Evolutionary conservation across 2,113 vertebrate genomes (phyloP).

Genomic region (Calidris pugnax): DNA sequence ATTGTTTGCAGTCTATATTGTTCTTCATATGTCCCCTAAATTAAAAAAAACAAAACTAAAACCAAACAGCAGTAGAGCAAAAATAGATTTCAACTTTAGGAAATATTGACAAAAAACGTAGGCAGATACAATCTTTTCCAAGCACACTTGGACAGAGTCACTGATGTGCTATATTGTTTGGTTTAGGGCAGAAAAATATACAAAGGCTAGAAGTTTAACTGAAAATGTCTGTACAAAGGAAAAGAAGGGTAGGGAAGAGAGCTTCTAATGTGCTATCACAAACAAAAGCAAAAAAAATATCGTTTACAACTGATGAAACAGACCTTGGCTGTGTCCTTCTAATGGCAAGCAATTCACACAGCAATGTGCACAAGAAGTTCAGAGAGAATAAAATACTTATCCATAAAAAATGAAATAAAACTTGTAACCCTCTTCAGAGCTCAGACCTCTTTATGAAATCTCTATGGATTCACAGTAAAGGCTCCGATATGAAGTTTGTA

Average conservation of each 20-base stretch:
- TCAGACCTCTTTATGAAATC: neutral
- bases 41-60: neutral
- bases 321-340: conserved; percentile 10
- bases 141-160: neutral
- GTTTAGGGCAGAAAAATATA: neutral
- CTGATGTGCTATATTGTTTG: neutral
- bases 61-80: neutral
- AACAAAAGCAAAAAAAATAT: neutral
- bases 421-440: neutral
- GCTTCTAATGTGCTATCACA: conserved; percentile 1
- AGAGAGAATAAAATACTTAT: conserved; percentile 17
- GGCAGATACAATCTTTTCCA: neutral
- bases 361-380: conserved; percentile 5
- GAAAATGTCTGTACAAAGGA: neutral
- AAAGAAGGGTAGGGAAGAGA: neutral
- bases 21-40: neutral
- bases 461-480: neutral
- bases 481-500: neutral
- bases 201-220: neutral
- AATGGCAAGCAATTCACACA: neutral
- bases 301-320: conserved; percentile 20
- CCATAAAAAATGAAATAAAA: conserved; percentile 24
- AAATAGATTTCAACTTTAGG: neutral
- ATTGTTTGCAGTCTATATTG: neutral
- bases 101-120: neutral